Base-by-base conservation (phyloP, 2,888 invertebrate species). In the Tipula confusa region DNA sequence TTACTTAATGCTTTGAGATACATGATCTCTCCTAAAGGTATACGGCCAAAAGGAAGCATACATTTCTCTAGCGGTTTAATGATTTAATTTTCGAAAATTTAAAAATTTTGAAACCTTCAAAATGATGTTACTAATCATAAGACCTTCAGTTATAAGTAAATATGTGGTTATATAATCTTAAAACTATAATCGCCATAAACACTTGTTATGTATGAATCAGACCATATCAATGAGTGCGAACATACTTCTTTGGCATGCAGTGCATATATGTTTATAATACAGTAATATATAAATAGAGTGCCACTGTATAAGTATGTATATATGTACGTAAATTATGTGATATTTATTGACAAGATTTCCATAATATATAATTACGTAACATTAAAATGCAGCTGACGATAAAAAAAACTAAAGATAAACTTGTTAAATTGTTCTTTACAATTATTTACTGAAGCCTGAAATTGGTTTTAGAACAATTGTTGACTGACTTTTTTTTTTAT, bases 301-400 rank as follows among this genome's bases (percentile, higher is more conserved):
- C 15, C 43, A 64, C 64, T 64, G 24, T 64, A 64, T 33, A 33
- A 1, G 3, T 33, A 33, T 33, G 11, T n/a, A n/a, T n/a, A n/a
- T 43, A 1, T 43, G 9, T 9, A 9, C 9, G 24, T 64, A 24
- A 64, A 64, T 64, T 64, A n/a, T n/a, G 64, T 64, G 64, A 64
- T 64, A 64, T n/a, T n/a, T n/a, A n/a, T 64, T 64, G 64, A 64
- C 64, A 64, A 64, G 64, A 64, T 64, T 64, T 64, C 24, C 64
- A 38, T 13, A n/a, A n/a, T n/a, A 64, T 64, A 64, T 64, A 64
- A 64, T 64, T 64, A 64, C 24, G 9, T 64, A 64, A 64, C 64
- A 64, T 64, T 24, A 64, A 64, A 64, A 11, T 64, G 64, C 64
- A 64, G 64, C 24, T 64, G 64, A 64, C 64, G 64, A 64, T 64